Evolutionary conservation across 2,888 invertebrate genomes (phyloP).

Genomic region (Ochropacha duplaris): DNA sequence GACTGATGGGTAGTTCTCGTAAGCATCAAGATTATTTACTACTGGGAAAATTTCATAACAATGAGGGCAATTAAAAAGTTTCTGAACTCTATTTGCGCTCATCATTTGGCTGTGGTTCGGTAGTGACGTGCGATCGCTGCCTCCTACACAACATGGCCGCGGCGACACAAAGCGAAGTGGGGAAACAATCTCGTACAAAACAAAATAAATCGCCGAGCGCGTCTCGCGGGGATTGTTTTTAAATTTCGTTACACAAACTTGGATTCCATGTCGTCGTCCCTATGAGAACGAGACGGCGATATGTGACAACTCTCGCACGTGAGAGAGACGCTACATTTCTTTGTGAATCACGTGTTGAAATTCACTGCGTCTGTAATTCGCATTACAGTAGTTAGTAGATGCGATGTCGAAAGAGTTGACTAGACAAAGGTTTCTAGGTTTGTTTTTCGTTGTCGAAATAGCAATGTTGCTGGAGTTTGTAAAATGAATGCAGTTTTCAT

Average conservation of each 20-base stretch:
- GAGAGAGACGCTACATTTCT: constrained; percentile 23
- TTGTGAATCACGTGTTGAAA: constrained; percentile 25
- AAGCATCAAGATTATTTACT: no score
- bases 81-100: neutral
- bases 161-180: constrained; percentile 15
- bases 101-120: neutral
- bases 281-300: constrained; percentile 28
- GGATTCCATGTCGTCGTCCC: constrained; percentile 25
- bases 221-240: constrained; percentile 70
- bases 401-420: constrained; percentile 14
- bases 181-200: constrained; percentile 62
- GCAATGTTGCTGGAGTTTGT: neutral
- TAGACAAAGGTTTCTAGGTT: constrained; percentile 10
- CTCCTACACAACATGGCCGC: constrained; percentile 14
- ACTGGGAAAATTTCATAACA: neutral
- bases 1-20: neutral
- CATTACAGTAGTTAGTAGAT: constrained; percentile 37
- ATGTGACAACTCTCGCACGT: constrained; percentile 13
- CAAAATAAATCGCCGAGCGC: constrained; percentile 60
- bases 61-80: neutral
- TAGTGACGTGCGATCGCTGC: constrained; percentile 18
- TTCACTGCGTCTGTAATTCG: constrained; percentile 25
- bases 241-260: constrained; percentile 68
- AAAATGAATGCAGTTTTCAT: neutral
- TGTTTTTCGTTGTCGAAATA: constrained; percentile 10